Percentiles rank a stretch among this genome's conserved stretches.
These are phyloP conservation scores for Saccostrea glomerata DNA, from an alignment of 1,140 invertebrate genomes.

Conservation along the genomic window DNA sequence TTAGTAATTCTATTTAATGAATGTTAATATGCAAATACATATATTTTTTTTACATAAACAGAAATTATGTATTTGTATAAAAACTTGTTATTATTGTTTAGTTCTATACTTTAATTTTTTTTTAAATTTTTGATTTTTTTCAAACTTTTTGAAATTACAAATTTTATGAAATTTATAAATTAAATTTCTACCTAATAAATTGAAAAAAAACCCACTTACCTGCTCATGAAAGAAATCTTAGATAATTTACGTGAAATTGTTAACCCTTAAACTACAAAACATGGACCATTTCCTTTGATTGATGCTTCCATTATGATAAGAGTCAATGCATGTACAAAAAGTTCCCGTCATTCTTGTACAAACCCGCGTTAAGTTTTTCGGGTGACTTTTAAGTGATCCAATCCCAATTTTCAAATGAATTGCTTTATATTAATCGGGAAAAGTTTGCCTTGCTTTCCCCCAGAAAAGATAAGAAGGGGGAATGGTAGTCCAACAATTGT, in stretches of 20 bases:
- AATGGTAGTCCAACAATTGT: conserved; percentile 12
- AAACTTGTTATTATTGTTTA: too few relatives aligned
- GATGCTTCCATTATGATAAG: conserved; percentile 17
- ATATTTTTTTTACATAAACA: too few relatives aligned
- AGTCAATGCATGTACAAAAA: background rate
- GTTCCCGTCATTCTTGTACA: background rate
- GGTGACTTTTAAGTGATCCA: conserved; percentile 8
- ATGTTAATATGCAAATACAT: too few relatives aligned
- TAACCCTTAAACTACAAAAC: background rate
- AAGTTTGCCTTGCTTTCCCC: background rate
- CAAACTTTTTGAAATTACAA: too few relatives aligned
- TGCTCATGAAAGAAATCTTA: background rate
- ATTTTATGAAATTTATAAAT: too few relatives aligned
- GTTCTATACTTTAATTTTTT: too few relatives aligned
- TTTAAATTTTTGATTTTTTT: too few relatives aligned
- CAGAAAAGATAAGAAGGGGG: background rate
- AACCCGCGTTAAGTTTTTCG: background rate
- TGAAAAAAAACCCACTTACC: background rate
- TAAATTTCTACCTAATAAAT: background rate
- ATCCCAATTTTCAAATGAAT: conserved; percentile 29
- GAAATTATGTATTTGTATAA: too few relatives aligned
- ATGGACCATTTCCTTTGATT: background rate
- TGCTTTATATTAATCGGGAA: conserved; percentile 20
- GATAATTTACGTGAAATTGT: background rate
- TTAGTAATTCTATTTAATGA: too few relatives aligned